Conservation (phyloP, 2,888 invertebrate genomes). For the Hecatera dysodea region DNA sequence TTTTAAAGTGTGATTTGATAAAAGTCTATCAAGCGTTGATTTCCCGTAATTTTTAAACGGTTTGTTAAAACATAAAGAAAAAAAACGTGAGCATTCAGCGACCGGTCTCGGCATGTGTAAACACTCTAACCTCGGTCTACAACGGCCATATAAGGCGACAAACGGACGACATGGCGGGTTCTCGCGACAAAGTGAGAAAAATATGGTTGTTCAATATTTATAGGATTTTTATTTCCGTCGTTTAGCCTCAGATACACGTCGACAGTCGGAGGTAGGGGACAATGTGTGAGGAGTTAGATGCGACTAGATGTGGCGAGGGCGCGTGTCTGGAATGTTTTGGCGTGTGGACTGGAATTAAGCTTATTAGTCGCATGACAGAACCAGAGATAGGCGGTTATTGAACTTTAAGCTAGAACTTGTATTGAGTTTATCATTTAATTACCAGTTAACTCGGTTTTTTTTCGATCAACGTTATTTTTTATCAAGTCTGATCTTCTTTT, state of each 20-base stretch:
- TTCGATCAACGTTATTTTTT: too few relatives aligned
- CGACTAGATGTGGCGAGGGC: conserved; percentile 69
- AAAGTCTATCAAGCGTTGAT: not conserved
- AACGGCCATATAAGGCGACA: conserved; percentile 73
- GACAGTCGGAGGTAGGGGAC: conserved; percentile 75
- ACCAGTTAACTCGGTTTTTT: too few relatives aligned
- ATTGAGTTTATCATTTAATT: too few relatives aligned
- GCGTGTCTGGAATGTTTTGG: conserved; percentile 38
- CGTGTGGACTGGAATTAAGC: not conserved
- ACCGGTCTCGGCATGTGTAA: conserved; percentile 59
- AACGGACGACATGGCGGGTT: conserved; percentile 78
- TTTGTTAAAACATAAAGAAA: conserved; percentile 13
- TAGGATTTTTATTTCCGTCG: conserved; percentile 89
- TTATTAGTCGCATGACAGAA: conserved; percentile 9
- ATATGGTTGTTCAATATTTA: conserved; percentile 90
- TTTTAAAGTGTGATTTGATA: not conserved
- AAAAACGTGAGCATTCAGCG: conserved; percentile 31
- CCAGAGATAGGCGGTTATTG: conserved; percentile 11
- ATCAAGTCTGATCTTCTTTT: too few relatives aligned
- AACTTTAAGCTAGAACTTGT: not conserved
- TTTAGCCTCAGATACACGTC: conserved; percentile 86
- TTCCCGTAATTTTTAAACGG: conserved; percentile 1
- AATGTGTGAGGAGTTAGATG: conserved; percentile 58
- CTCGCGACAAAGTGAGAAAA: conserved; percentile 90
- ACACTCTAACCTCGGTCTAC: conserved; percentile 67